phyloP scores from a whole-genome alignment of 2,797 vertebrate genomes.

The Epinephelus malabaricus region DNA sequence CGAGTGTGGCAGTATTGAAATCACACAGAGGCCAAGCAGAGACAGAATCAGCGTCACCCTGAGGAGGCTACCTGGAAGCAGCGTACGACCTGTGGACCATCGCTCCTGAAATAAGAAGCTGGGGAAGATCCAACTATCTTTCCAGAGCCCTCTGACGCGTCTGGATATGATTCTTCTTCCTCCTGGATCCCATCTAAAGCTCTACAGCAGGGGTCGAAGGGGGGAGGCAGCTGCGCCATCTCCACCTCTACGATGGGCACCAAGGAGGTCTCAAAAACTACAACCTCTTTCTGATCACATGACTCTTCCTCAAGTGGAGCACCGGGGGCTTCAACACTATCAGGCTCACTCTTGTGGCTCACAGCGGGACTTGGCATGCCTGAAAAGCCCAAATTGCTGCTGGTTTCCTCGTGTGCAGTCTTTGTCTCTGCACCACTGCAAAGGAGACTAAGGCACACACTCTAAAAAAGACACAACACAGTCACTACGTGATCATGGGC shows the following conservation, averaged over 20 bases:
- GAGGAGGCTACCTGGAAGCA: conserved; percentile 83
- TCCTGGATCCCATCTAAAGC: conserved; percentile 63
- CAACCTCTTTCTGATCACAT: conserved; percentile 57
- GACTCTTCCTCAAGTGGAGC: conserved; percentile 59
- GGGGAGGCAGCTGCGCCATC: conserved; percentile 57
- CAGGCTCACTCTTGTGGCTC: conserved; percentile 52
- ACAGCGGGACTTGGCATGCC: conserved; percentile 26
- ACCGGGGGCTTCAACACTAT: conserved; percentile 29
- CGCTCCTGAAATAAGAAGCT: conserved; percentile 75
- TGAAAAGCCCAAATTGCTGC: conserved; percentile 60
- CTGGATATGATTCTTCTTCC: conserved; percentile 57
- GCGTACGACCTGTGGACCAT: conserved; percentile 77
- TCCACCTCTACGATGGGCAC: conserved; percentile 75
- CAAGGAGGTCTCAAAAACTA: conserved; percentile 64
- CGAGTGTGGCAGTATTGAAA: conserved; percentile 44
- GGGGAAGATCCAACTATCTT: conserved; percentile 67
- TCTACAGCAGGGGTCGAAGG: conserved; percentile 39
- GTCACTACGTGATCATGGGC: conserved; percentile 44
- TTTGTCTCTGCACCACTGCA: conserved; percentile 69
- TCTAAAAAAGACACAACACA: conserved; percentile 80
- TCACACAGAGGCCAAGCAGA: conserved; percentile 54
- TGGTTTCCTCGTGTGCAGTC: conserved; percentile 61
- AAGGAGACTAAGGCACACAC: conserved; percentile 63
- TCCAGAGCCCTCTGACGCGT: conserved; percentile 46
- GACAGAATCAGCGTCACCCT: conserved; percentile 51